Base-by-base conservation (phyloP, 2,888 invertebrate species). In the Drosophila neonasuta region DNA sequence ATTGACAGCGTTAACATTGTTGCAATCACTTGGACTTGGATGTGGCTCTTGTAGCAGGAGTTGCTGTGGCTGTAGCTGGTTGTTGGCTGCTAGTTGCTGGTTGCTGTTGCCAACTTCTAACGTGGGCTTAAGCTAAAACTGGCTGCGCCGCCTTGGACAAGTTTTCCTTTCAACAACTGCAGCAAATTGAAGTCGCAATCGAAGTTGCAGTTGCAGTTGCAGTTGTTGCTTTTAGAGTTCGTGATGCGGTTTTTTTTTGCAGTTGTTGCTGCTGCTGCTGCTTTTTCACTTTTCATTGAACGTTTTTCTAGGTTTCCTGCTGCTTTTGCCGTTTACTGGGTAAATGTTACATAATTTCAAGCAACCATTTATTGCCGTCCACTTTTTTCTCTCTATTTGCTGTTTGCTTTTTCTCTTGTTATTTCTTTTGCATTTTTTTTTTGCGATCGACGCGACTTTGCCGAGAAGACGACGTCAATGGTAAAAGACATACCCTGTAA, bases 331-430 rank as follows among this genome's bases (percentile, higher is more conserved):
- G 86, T 88, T 80, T 80, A 88, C 82, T 88, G 80, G 88, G 88
- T 88, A 88, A 88, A 88, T 88, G 89, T 88, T 88, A 88, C 87
- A 88, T 89, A 88, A 88, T 81, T 70, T 64, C 39, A 6, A 41
- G 68, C 39, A 64, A 48, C 46, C 55, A 64, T 56, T 62, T 69
- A 49, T 49, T 54, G 44, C 52, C 39, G 59, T 45, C 62, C 63
- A 41, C 58, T 64, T 69, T 51, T 36, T 41, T 8, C 15, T 36
- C n/a, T 36, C n/a, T 11, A n/a, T 5, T n/a, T 36, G 4, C n/a
- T 1, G 24, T 11, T 36, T n/a, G 5, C n/a, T 10, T 32, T 61
- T 24, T 24, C 24, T 24, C 24, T 24, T 24, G 24, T 24, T 24
- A 5, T 4, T 36, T 5, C n/a, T 11, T 11, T 36, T n/a, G 5